Percentiles rank a stretch among this genome's conserved stretches.
Evolutionary conservation across 2,113 vertebrate species (phyloP).

Genomic region (Peucedramus taeniatus): DNA sequence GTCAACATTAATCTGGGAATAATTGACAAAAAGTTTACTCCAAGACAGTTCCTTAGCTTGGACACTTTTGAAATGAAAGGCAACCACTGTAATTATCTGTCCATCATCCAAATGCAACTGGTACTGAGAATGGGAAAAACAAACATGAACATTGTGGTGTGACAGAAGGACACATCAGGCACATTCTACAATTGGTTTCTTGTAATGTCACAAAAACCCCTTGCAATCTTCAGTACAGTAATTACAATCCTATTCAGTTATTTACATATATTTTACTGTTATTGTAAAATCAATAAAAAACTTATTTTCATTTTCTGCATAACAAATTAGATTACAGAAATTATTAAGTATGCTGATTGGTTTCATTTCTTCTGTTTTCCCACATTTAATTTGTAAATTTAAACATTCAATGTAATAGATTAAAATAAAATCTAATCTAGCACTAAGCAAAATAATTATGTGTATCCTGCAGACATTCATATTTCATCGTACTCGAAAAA

Average conservation of each 20-base stretch:
- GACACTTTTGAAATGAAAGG: background rate
- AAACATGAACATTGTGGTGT: background rate
- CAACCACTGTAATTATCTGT: background rate
- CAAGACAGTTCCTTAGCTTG: background rate
- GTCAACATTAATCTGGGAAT: background rate
- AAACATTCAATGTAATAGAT: background rate
- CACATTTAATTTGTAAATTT: background rate
- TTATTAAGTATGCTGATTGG: background rate
- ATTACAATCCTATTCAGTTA: background rate
- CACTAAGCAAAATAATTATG: background rate
- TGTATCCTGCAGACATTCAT: background rate
- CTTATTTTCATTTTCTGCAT: background rate
- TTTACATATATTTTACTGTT: background rate
- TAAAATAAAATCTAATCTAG: background rate
- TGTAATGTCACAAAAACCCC: background rate
- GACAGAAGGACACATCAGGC: background rate
- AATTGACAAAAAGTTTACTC: background rate
- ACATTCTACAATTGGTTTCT: background rate
- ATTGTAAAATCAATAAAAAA: background rate
- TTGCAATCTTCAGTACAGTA: background rate
- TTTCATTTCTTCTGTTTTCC: background rate
- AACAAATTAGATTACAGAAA: background rate
- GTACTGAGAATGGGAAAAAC: background rate
- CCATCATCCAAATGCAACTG: background rate
- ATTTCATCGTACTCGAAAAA: background rate